phyloP scores from a whole-genome alignment of 2,888 invertebrate species.

The Kryphioiulus occultus region DNA sequence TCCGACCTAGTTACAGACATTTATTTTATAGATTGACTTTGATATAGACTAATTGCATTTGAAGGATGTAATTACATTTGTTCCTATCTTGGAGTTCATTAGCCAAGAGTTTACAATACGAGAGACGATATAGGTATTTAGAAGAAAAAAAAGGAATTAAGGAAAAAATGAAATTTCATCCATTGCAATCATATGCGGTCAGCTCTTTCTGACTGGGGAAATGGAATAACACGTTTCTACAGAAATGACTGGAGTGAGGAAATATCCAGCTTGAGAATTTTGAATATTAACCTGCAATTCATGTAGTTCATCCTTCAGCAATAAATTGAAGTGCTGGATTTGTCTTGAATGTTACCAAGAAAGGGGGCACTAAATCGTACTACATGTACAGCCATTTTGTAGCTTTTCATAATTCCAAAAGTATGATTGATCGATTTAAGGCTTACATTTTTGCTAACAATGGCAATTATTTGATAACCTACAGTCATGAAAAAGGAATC shows the following conservation, averaged over 20 bases:
- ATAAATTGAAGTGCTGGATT: not conserved
- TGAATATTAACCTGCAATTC: not conserved
- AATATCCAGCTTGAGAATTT: not conserved
- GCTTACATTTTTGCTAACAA: not conserved
- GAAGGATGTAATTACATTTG: constrained; percentile 22
- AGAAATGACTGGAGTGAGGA: too few relatives aligned
- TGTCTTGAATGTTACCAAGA: not conserved
- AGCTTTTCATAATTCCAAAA: too few relatives aligned
- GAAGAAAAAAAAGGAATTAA: not conserved
- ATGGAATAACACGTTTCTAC: not conserved
- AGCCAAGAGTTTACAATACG: constrained; percentile 3
- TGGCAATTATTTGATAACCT: too few relatives aligned
- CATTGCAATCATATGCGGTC: not conserved
- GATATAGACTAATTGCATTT: constrained; percentile 28
- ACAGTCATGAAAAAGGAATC: too few relatives aligned
- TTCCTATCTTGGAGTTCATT: constrained; percentile 18
- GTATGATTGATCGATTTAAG: not conserved
- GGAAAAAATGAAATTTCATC: not conserved
- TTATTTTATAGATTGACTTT: constrained; percentile 15
- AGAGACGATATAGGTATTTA: not conserved
- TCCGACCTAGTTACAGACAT: constrained; percentile 45
- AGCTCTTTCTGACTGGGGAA: not conserved
- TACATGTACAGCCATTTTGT: too few relatives aligned
- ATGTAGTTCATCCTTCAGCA: not conserved
- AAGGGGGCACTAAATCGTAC: not conserved